Evolutionary conservation across 2,113 vertebrate genomes (phyloP), one percentile per base, ranked within the genome.

Genomic region (Tetraodon nigroviridis): DNA sequence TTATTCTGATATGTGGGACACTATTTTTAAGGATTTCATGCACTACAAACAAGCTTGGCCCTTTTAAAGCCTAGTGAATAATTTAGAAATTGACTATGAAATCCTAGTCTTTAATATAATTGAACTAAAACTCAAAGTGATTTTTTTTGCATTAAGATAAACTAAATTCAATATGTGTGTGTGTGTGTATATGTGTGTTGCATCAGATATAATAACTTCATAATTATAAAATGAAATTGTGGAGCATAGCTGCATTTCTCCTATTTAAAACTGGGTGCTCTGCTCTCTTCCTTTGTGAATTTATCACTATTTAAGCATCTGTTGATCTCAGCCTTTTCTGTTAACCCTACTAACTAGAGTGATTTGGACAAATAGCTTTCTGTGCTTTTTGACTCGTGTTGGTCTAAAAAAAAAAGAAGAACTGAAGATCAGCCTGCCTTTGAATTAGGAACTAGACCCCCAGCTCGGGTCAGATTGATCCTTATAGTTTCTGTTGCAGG

Each of bases 391-490:
- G 32, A 37, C 32, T 37, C 7, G 10, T 37, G 32, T 37, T 37
- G n/a, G n/a, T n/a, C n/a, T n/a, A n/a, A 37, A 7, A 37, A 37
- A 37, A 10, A 37, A 37, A 12, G 32, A 37, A 37, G 32, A 66
- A 46, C 32, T 37, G 72, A 75, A 68, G 61, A 73, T 73, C 63
- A 55, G 55, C 48, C 51, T 45, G 42, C 51, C 69, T n/a, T 11
- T 48, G 58, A 78, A 81, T 68, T 77, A 76, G 67, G 67, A 81
- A 75, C 64, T 79, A 85, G 79, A 83, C 73, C 77, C 67, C 61
- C 67, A 73, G 72, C 71, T 69, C 67, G 68, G 71, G 67, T 80
- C 69, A 71, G 74, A 51, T 71, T 56, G 75, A 80, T 80, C 57
- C 67, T 72, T 67, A 46, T 64, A 79, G 73, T 87, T 82, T 67